These are phyloP conservation scores for Mimachlamys varia DNA, from an alignment of 2,888 invertebrate genomes.

Conservation along the genomic window DNA sequence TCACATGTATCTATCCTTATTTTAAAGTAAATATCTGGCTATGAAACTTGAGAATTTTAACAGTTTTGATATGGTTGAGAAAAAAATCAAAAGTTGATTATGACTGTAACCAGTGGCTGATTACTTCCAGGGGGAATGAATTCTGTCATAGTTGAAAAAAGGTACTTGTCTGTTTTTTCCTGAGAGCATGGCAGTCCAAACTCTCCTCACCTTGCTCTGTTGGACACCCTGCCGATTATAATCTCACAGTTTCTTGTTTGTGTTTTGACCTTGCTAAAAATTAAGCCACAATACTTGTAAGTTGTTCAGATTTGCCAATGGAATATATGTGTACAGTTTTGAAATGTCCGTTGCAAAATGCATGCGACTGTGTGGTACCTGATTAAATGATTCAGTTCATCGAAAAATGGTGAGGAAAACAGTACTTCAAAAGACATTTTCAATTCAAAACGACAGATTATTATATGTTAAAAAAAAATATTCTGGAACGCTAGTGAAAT, in stretches of 20 bases:
- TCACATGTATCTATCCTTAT: background rate
- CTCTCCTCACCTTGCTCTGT: background rate
- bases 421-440: too few species aligned
- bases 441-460: too few species aligned
- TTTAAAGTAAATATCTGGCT: background rate
- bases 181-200: background rate
- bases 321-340: background rate
- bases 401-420: too few species aligned
- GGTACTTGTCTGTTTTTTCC: background rate
- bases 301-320: background rate
- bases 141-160: background rate
- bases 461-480: too few species aligned
- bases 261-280: background rate
- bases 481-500: too few species aligned
- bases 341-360: too few species aligned
- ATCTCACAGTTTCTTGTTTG: background rate
- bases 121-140: conserved; percentile 3
- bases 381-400: too few species aligned
- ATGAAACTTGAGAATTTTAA: background rate
- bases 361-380: too few species aligned
- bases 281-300: background rate
- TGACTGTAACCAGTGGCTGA: background rate
- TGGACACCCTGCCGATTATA: background rate
- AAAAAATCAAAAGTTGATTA: background rate
- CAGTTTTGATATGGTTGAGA: background rate